Evolutionary conservation across 2,888 invertebrate genomes (phyloP).

Genomic region (Drosophila atripex): DNA sequence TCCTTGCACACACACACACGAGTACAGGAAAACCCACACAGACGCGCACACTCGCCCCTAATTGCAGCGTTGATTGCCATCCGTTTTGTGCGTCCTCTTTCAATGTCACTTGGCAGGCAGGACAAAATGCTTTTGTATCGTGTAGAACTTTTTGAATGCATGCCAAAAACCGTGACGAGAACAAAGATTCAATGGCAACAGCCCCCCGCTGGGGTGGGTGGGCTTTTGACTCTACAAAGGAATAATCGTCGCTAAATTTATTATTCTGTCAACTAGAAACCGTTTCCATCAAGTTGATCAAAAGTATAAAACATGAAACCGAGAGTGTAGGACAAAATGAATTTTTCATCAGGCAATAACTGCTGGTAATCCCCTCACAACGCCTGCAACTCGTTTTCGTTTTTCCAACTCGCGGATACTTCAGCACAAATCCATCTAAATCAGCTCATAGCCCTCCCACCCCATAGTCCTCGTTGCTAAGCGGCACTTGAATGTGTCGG

Average conservation of each 20-base stretch:
- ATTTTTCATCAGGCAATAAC: slow-evolving; percentile 7
- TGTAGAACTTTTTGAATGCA: slow-evolving; percentile 58
- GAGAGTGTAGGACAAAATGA: slow-evolving; percentile 1
- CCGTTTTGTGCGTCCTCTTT: slow-evolving; percentile 64
- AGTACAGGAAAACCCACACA: slow-evolving; percentile 9
- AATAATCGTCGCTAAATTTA: slow-evolving; percentile 46
- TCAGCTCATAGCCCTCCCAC: neutral
- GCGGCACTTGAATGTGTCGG: slow-evolving; percentile 36
- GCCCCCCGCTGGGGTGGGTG: neutral
- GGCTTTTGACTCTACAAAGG: slow-evolving; percentile 30
- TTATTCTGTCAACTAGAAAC: slow-evolving; percentile 26
- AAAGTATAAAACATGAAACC: slow-evolving; percentile 33
- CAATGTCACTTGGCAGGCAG: slow-evolving; percentile 63
- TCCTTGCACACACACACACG: slow-evolving; percentile 12
- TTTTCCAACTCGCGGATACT: neutral
- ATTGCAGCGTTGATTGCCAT: slow-evolving; percentile 71
- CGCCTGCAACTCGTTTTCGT: neutral
- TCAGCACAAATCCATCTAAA: slow-evolving; percentile 22
- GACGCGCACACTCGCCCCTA: slow-evolving; percentile 34
- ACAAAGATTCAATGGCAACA: slow-evolving; percentile 22
- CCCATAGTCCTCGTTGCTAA: slow-evolving; percentile 3
- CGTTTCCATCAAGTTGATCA: slow-evolving; percentile 56
- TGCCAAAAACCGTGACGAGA: slow-evolving; percentile 65
- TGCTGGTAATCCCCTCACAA: neutral
- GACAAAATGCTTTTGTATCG: slow-evolving; percentile 46